Conservation (phyloP, 2,113 vertebrate species). For the Phyllopteryx taeniolatus region DNA sequence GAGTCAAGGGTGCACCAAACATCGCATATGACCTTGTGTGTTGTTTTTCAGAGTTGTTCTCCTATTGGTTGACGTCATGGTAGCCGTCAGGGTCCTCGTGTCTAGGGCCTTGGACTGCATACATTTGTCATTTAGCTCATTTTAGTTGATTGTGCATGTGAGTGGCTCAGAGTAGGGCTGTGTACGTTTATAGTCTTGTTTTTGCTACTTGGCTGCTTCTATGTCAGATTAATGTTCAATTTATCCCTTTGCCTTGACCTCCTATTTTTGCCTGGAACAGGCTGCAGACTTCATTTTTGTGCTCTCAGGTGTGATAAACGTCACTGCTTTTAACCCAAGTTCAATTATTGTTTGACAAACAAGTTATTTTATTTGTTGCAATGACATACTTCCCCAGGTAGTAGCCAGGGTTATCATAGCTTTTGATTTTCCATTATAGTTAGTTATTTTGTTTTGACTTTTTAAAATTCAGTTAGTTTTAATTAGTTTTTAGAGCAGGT, state of each 20-base stretch:
- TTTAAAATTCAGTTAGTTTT: no score
- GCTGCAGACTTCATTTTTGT: not conserved
- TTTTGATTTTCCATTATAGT: no score
- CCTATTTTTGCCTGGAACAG: constrained; percentile 2
- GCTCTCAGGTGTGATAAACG: not conserved
- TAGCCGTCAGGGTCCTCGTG: constrained; percentile 37
- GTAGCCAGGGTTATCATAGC: not conserved
- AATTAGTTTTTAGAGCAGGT: no score
- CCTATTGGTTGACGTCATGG: constrained; percentile 35
- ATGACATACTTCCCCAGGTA: not conserved
- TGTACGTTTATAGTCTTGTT: not conserved
- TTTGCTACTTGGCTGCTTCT: constrained; percentile 5
- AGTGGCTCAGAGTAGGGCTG: not conserved
- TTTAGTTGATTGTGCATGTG: not conserved
- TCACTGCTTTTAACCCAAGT: not conserved
- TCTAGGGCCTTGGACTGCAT: constrained; percentile 33
- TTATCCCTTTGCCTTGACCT: not conserved
- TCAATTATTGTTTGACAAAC: not conserved
- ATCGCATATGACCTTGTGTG: constrained; percentile 38
- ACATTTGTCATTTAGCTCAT: constrained; percentile 20
- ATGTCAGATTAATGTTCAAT: constrained; percentile 11
- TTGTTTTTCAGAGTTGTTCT: constrained; percentile 46
- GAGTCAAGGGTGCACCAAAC: constrained; percentile 32
- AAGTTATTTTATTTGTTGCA: not conserved
- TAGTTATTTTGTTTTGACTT: no score